A percentile compares a stretch with the other conserved stretches of the same genome.
Conservation (phyloP, 1,140 invertebrate genomes). For the Bombus terrestris region DNA sequence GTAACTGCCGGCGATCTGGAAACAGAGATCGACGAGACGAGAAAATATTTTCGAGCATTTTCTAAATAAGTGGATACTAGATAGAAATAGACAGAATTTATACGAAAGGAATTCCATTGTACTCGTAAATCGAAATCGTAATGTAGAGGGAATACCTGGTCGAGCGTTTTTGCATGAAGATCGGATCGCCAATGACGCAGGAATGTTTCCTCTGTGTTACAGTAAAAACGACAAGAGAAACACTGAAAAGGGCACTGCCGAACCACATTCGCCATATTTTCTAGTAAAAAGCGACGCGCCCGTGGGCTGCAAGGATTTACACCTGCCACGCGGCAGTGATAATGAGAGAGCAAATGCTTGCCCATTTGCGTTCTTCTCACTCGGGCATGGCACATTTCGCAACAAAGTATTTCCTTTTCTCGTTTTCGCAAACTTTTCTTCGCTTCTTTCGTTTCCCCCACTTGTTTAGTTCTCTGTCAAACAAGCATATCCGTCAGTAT, state of each 20-base stretch:
- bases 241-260: constrained; percentile 93
- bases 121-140: too few relatives aligned
- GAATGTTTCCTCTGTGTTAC: constrained; percentile 89
- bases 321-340: constrained; percentile 88
- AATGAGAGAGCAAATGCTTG: constrained; percentile 92
- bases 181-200: constrained; percentile 89
- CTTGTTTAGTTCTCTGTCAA: constrained; percentile 67
- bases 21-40: background rate
- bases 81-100: too few relatives aligned
- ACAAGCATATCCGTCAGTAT: background rate
- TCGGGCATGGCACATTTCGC: constrained; percentile 87
- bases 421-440: constrained; percentile 80
- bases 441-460: constrained; percentile 67
- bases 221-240: constrained; percentile 91
- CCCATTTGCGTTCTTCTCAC: constrained; percentile 88
- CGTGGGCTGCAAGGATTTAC: constrained; percentile 79
- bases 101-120: too few relatives aligned
- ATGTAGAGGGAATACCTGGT: constrained; percentile 19
- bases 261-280: constrained; percentile 90
- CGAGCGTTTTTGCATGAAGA: constrained; percentile 83
- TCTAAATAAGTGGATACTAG: background rate
- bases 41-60: background rate
- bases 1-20: constrained; percentile 83
- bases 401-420: constrained; percentile 84
- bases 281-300: constrained; percentile 86